Conservation (phyloP, 2,797 vertebrate species). For the Sphaeramia orbicularis region DNA sequence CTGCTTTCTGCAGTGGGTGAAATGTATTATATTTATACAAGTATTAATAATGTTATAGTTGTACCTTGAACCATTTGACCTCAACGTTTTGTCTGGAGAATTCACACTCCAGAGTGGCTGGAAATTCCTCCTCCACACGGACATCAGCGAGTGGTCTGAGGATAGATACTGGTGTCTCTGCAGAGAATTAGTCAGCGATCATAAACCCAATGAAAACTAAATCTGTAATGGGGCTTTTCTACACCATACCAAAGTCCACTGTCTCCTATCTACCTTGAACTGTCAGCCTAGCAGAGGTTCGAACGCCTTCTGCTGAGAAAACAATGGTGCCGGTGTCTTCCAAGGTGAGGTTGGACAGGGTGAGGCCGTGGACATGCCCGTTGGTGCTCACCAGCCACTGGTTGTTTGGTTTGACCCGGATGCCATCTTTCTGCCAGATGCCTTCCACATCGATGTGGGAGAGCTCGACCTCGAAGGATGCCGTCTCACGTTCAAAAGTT, state of each 20-base stretch:
- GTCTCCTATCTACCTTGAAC: slow-evolving; percentile 85
- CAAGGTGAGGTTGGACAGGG: slow-evolving; percentile 86
- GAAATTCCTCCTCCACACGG: slow-evolving; percentile 87
- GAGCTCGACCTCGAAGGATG: slow-evolving; percentile 93
- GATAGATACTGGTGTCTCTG: slow-evolving; percentile 92
- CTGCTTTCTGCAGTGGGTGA: not conserved
- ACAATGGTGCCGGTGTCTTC: slow-evolving; percentile 91
- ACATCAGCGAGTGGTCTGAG: slow-evolving; percentile 84
- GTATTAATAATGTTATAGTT: not conserved
- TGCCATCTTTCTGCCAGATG: slow-evolving; percentile 92
- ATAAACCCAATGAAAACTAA: not conserved
- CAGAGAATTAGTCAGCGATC: slow-evolving; percentile 2
- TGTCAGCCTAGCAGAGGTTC: slow-evolving; percentile 87
- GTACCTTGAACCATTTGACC: slow-evolving; percentile 94
- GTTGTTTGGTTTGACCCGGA: slow-evolving; percentile 89
- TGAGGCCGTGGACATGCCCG: slow-evolving; percentile 87
- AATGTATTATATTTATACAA: not conserved
- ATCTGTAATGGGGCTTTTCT: not conserved
- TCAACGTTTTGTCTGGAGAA: slow-evolving; percentile 90
- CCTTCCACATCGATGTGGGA: slow-evolving; percentile 90
- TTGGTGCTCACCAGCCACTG: slow-evolving; percentile 85
- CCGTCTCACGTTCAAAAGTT: slow-evolving; percentile 90
- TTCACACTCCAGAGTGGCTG: slow-evolving; percentile 91
- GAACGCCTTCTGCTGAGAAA: slow-evolving; percentile 89
- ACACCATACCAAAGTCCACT: not conserved